These are phyloP conservation scores for Phaenicophaeus curvirostris DNA, from an alignment of 2,797 vertebrate genomes.

Conservation along the genomic window DNA sequence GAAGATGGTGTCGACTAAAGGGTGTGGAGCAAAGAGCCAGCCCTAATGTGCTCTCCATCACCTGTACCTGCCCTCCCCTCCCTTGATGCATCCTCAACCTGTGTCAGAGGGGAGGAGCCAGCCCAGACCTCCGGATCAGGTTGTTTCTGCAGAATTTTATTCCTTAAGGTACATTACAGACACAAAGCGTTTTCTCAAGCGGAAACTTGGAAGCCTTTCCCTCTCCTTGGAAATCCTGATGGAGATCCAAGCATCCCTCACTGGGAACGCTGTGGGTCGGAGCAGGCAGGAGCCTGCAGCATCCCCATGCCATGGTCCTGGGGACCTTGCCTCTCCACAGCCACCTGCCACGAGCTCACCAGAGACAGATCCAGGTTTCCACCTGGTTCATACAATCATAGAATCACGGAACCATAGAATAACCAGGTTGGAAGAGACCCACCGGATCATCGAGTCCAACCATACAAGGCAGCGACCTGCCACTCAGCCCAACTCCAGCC, in stretches of 20 bases:
- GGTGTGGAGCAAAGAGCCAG: neutral
- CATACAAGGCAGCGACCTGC: accelerated
- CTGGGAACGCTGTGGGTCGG: accelerated
- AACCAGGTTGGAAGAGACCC: no score
- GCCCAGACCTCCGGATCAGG: neutral
- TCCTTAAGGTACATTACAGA: neutral
- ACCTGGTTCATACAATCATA: neutral
- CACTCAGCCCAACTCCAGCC: neutral
- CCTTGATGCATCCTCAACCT: neutral
- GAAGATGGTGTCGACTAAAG: accelerated
- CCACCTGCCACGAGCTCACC: accelerated
- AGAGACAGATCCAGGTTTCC: neutral
- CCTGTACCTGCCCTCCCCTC: accelerated
- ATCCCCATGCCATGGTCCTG: accelerated
- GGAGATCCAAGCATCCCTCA: neutral
- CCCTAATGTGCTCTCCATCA: neutral
- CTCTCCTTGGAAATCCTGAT: accelerated
- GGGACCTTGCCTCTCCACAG: neutral
- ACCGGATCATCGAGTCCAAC: no score
- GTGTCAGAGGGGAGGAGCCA: neutral
- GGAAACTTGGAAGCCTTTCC: neutral
- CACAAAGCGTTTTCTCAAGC: neutral
- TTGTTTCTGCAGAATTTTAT: neutral
- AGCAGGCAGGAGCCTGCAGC: neutral
- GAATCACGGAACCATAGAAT: no score